A percentile compares a stretch with the other conserved stretches of the same genome.
These are phyloP conservation scores for Perodicticus potto DNA, from an alignment of 2,797 vertebrate species.

Conservation along the genomic window DNA sequence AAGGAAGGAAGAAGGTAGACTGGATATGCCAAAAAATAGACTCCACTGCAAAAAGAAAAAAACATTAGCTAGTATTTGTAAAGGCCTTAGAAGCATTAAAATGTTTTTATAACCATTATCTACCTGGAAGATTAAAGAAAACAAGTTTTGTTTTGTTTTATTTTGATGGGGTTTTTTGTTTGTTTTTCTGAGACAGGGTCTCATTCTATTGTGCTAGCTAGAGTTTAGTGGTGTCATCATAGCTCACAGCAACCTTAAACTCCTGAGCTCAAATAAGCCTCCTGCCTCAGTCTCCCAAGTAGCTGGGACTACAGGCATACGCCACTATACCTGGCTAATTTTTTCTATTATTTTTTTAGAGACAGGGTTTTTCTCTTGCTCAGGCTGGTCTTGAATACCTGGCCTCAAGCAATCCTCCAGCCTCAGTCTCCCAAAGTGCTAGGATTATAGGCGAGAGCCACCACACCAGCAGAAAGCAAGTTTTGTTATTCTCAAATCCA, in stretches of 20 bases:
- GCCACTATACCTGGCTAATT: neutral
- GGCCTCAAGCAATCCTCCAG: neutral
- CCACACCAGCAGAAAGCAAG: neutral
- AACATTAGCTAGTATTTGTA: neutral
- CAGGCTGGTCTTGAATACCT: neutral
- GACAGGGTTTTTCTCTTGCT: neutral
- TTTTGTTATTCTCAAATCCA: neutral
- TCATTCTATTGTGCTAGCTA: neutral
- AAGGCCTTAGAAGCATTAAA: neutral
- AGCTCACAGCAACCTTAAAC: neutral
- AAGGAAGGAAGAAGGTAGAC: neutral
- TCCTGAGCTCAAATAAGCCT: neutral
- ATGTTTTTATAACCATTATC: slow-evolving; percentile 1
- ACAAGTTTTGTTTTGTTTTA: neutral
- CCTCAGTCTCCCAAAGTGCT: neutral
- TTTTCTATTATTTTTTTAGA: neutral
- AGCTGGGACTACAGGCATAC: neutral
- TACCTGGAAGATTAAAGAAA: neutral
- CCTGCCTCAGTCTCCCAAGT: neutral
- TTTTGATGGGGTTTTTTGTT: too few species aligned
- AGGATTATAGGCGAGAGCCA: neutral
- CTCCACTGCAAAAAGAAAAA: neutral
- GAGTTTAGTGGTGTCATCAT: neutral
- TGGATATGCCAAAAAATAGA: neutral
- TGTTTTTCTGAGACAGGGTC: neutral